phyloP scores from a whole-genome alignment of 1,140 invertebrate genomes.

The Latrodectus geometricus region DNA sequence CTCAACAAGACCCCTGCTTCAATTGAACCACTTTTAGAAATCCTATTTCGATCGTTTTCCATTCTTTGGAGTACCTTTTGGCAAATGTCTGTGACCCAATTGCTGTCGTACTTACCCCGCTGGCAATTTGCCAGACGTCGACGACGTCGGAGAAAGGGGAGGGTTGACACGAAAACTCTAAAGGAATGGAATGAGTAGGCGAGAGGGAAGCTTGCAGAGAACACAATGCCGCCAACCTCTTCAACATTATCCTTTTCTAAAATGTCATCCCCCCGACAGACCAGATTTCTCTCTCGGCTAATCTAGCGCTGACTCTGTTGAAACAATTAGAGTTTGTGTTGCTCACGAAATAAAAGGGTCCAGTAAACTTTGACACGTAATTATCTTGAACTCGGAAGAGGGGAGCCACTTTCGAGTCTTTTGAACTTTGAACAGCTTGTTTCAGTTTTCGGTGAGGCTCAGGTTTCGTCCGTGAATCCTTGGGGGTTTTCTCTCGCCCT shows the following conservation, averaged over 20 bases:
- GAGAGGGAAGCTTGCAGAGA: not conserved
- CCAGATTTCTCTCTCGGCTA: not conserved
- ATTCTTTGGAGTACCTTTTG: slow-evolving; percentile 42
- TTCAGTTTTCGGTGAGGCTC: not conserved
- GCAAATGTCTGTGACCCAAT: slow-evolving; percentile 47
- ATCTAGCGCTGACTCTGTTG: slow-evolving; percentile 40
- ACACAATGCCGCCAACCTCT: slow-evolving; percentile 7
- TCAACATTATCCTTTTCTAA: slow-evolving; percentile 20
- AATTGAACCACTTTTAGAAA: slow-evolving; percentile 36
- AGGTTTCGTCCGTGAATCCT: not conserved
- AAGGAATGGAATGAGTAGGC: not conserved
- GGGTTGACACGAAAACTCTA: not conserved
- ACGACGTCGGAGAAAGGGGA: slow-evolving; percentile 13
- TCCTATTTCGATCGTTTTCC: slow-evolving; percentile 32
- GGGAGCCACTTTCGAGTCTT: not conserved
- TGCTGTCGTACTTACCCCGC: slow-evolving; percentile 23
- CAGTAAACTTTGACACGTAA: slow-evolving; percentile 49
- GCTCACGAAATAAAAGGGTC: slow-evolving; percentile 27
- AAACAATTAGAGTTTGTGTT: slow-evolving; percentile 50
- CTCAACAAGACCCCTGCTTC: slow-evolving; percentile 19
- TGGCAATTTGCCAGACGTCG: slow-evolving; percentile 27
- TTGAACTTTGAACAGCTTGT: slow-evolving; percentile 6
- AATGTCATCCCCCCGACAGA: slow-evolving; percentile 9
- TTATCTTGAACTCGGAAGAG: slow-evolving; percentile 39
- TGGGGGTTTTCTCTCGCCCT: no score